Percentiles rank a stretch among this genome's conserved stretches.
phyloP scores from a whole-genome alignment of 2,888 invertebrate species.

The Scaptomyza flava region DNA sequence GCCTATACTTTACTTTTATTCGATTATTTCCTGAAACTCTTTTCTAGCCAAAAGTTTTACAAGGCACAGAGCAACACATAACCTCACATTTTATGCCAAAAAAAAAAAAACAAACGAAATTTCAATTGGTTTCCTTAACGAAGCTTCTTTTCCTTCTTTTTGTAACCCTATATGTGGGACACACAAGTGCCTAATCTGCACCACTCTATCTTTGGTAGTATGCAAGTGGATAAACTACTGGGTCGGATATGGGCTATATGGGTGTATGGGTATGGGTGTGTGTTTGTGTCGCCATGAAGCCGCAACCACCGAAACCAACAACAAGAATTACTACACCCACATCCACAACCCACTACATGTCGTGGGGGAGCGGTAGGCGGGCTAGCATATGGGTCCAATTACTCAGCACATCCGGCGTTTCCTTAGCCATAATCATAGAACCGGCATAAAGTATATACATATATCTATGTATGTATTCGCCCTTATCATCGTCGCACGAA shows the following conservation, averaged over 20 bases:
- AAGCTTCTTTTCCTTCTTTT: neutral
- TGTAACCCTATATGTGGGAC: neutral
- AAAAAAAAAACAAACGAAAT: constrained; percentile 1
- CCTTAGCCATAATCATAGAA: constrained; percentile 27
- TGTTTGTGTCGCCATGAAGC: constrained; percentile 26
- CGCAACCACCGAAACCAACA: constrained; percentile 27
- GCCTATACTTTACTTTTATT: neutral
- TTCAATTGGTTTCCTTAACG: constrained; percentile 5
- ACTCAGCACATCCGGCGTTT: constrained; percentile 71
- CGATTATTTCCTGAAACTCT: neutral
- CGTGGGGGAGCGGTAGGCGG: neutral
- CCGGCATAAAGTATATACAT: neutral
- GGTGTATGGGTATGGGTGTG: neutral
- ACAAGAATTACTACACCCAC: constrained; percentile 26
- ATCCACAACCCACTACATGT: constrained; percentile 6
- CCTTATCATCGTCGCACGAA: constrained; percentile 32
- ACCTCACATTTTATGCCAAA: constrained; percentile 1
- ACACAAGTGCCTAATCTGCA: constrained; percentile 13
- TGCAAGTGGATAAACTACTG: neutral
- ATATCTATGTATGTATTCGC: neutral
- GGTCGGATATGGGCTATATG: neutral
- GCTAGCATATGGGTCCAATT: constrained; percentile 76
- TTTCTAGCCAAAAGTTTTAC: constrained; percentile 1
- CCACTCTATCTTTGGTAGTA: neutral
- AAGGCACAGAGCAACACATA: neutral